A percentile compares a stretch with the other conserved stretches of the same genome.
Conservation (phyloP, 2,888 invertebrate genomes). For the Andrena haemorrhoa region DNA sequence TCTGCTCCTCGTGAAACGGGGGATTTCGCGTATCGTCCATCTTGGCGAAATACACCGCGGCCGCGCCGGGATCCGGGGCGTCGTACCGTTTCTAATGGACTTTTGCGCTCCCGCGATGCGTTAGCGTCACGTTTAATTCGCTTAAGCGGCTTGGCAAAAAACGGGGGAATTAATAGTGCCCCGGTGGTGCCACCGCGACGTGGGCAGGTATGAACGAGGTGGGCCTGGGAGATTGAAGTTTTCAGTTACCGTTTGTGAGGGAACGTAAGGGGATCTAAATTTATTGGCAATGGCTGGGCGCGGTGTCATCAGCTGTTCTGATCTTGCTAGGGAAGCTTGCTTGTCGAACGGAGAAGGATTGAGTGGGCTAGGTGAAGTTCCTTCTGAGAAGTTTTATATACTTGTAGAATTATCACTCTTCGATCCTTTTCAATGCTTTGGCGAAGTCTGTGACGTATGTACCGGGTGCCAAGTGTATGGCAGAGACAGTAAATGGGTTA, state of each 20-base stretch:
- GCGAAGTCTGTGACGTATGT: too few species aligned
- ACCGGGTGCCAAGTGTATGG: too few species aligned
- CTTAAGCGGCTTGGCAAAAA: background rate
- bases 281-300: background rate
- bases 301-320: background rate
- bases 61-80: constrained; percentile 3
- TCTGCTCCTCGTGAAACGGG: constrained; percentile 27
- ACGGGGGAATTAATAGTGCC: background rate
- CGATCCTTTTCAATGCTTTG: too few species aligned
- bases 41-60: constrained; percentile 11
- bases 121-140: constrained; percentile 14
- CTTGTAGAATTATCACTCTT: too few species aligned
- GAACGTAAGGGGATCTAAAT: background rate
- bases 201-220: background rate
- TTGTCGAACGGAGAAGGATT: too few species aligned
- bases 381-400: too few species aligned
- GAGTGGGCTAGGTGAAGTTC: too few species aligned
- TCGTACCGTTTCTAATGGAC: constrained; percentile 13
- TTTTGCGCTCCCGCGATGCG: background rate
- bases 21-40: constrained; percentile 53
- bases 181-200: background rate
- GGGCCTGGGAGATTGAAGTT: background rate
- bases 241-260: background rate
- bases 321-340: background rate
- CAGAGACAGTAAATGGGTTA: too few species aligned